Base-by-base conservation (phyloP, 1,140 invertebrate species). In the Chionoecetes opilio region DNA sequence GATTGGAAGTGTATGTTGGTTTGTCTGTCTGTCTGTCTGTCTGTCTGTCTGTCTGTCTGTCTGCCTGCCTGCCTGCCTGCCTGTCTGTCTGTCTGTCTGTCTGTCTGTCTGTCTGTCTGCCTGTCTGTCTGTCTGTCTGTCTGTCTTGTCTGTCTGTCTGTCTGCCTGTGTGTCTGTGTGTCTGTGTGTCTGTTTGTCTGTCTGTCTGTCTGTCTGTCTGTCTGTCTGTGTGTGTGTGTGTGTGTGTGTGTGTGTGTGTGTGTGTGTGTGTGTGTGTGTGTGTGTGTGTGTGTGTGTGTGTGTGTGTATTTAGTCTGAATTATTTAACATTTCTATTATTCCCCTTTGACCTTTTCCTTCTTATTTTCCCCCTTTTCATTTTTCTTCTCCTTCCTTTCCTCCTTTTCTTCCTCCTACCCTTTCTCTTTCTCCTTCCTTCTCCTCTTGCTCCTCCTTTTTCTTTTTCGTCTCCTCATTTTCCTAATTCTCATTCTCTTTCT, bases 241-340 rank as follows among this genome's bases (percentile, higher is more conserved):
- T 34, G 86, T 87, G 86, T 34, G 86, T 87, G 86, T 87, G 86
- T 34, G 86, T 87, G 86, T 87, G 86, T 87, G 86, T 34, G 86
- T 87, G 86, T 87, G 86, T 87, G 86, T 34, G 86, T 87, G 86
- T 87, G 86, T 87, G 86, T 34, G 86, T 87, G 86, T 35, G 86
- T 87, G 86, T 63, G 53, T 63, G 21, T 87, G 34, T 88, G 85
- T 87, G 14, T 87, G 26, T 31, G 29, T 2, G 8, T 75, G 26
- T 75, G 1, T n/a, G 5, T 75, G 26, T 26, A 6, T 6, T 75
- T 75, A 26, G 26, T 63, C 26, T 63, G 11, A 21, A n/a, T 6
- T n/a, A 21, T 75, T 26, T 63, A 9, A 21, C 9, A n/a, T 75
- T 17, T 21, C 11, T n/a, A n/a, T 75, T 75, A n/a, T 75, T 29